Conservation (phyloP, 2,888 invertebrate genomes). For the Pherbina coryleti region DNA sequence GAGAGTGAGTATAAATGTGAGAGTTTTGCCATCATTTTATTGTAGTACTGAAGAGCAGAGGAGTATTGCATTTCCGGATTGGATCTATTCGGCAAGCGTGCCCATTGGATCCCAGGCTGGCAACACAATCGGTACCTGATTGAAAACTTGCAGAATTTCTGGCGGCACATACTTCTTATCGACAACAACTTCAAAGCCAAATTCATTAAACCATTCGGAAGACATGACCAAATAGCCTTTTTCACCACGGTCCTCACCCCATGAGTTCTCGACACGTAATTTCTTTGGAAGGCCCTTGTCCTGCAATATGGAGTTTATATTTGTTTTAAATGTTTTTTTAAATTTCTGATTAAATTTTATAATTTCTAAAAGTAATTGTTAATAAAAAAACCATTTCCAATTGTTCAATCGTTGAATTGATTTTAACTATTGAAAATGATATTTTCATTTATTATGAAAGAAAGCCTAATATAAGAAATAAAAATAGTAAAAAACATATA, state of each 20-base stretch:
- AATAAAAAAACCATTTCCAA: too few species aligned
- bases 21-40: conserved; percentile 6
- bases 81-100: conserved; percentile 74
- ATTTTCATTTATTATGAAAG: too few species aligned
- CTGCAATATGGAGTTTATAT: conserved; percentile 62
- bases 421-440: too few species aligned
- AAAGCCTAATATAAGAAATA: too few species aligned
- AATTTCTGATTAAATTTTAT: too few species aligned
- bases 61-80: not conserved
- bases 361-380: too few species aligned
- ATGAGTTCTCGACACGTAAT: conserved; percentile 91
- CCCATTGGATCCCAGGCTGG: conserved; percentile 98
- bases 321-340: too few species aligned
- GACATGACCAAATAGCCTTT: conserved; percentile 89
- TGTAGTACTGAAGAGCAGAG: not conserved
- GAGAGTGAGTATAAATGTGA: not conserved
- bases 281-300: conserved; percentile 77
- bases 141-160: conserved; percentile 81
- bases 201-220: conserved; percentile 89
- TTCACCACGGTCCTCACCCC: conserved; percentile 89
- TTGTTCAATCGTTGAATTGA: too few species aligned
- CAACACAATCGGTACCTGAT: conserved; percentile 81
- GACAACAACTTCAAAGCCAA: conserved; percentile 89
- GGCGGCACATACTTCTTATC: conserved; percentile 85
- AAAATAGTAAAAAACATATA: too few species aligned